A percentile compares a stretch with the other conserved stretches of the same genome.
phyloP scores from a whole-genome alignment of 1,140 invertebrate genomes.

The Steinernema khuongi region DNA sequence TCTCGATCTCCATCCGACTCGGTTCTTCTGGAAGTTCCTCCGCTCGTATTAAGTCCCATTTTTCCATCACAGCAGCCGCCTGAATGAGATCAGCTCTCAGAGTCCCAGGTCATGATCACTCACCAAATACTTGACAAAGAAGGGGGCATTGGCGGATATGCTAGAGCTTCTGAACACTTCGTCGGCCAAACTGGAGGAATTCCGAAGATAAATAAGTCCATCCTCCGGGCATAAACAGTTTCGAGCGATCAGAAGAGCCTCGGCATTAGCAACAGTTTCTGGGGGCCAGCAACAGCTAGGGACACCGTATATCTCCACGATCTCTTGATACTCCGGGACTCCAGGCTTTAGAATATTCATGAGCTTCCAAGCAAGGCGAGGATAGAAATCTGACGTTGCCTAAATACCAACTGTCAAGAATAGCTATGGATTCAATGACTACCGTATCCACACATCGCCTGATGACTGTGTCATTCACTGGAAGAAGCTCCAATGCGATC shows the following conservation, averaged over 20 bases:
- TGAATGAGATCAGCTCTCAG: not conserved
- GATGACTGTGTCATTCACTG: not conserved
- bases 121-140: not conserved
- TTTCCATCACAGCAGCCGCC: not conserved
- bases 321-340: not conserved
- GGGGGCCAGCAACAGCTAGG: not conserved
- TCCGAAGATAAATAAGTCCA: not conserved
- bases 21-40: not conserved
- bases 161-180: too few species aligned
- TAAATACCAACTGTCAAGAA: not conserved
- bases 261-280: too few species aligned
- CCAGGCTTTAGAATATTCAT: not conserved
- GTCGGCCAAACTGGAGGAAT: not conserved
- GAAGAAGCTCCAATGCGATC: not conserved
- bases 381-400: not conserved
- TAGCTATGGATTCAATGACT: not conserved
- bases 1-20: not conserved
- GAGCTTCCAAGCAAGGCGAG: not conserved
- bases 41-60: not conserved
- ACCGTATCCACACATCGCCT: not conserved
- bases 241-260: not conserved
- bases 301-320: not conserved
- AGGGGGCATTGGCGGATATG: not conserved
- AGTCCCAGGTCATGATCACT: not conserved
- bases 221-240: conserved; percentile 1